Percentiles rank a stretch among this genome's conserved stretches.
These are phyloP conservation scores for Haliclona indistincta DNA, from an alignment of 37 sponge, comb jelly and placozoan genomes.

Conservation along the genomic window DNA sequence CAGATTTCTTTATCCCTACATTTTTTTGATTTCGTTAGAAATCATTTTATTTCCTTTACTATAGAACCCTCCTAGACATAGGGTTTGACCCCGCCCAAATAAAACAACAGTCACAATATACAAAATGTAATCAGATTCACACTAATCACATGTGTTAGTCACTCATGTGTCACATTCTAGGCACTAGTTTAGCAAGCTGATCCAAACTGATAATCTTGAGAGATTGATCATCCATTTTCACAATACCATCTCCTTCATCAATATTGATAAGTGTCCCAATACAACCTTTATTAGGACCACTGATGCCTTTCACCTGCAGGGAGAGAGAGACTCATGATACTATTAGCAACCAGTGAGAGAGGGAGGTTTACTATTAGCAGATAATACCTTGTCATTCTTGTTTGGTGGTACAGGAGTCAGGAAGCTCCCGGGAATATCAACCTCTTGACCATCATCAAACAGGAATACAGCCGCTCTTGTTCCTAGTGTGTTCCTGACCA, in stretches of 20 bases:
- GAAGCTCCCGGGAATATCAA: conserved; percentile 73
- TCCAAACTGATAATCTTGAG: conserved; percentile 82
- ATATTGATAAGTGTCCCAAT: conserved; percentile 87
- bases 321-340: no score
- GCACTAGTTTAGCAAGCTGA: conserved; percentile 74
- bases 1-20: no score
- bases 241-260: conserved; percentile 93
- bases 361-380: background rate
- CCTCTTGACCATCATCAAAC: conserved; percentile 77
- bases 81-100: no score
- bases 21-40: no score
- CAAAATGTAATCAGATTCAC: no score
- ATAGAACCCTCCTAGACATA: no score
- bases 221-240: conserved; percentile 74
- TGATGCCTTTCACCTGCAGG: conserved; percentile 69
- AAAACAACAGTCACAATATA: no score
- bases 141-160: no score
- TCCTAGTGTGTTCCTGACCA: conserved; percentile 47
- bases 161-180: conserved; percentile 9
- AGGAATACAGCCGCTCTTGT: conserved; percentile 69
- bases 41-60: no score
- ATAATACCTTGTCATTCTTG: conserved; percentile 79
- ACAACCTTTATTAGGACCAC: conserved; percentile 61
- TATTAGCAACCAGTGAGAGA: no score
- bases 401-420: conserved; percentile 72